Percentiles rank a stretch among this genome's conserved stretches.
phyloP scores from a whole-genome alignment of 1,140 invertebrate genomes.

The Dinoponera quadriceps region DNA sequence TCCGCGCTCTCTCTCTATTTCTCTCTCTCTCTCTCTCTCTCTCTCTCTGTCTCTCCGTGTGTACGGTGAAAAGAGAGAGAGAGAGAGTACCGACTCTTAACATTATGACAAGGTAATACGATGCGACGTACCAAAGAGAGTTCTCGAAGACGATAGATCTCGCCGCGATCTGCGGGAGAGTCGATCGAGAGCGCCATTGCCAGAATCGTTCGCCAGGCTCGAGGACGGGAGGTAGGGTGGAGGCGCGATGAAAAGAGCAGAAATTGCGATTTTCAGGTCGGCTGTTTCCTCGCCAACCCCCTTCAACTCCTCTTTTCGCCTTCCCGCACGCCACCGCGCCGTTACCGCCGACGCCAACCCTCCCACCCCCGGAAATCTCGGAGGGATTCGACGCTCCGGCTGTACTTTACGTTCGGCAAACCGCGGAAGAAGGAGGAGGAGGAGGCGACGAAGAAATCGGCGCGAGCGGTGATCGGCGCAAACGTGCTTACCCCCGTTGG shows the following conservation, averaged over 20 bases:
- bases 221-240: background rate
- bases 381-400: constrained; percentile 14
- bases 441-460: constrained; percentile 20
- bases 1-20: background rate
- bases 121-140: constrained; percentile 52
- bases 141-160: constrained; percentile 56
- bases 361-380: constrained; percentile 14
- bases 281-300: constrained; percentile 37
- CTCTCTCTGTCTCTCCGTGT: background rate
- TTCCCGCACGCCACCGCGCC: background rate
- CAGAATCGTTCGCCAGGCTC: background rate
- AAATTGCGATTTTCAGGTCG: constrained; percentile 66
- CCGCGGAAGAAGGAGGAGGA: background rate
- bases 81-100: constrained; percentile 56
- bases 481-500: background rate
- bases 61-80: background rate
- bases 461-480: constrained; percentile 24
- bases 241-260: constrained; percentile 37
- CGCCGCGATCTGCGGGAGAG: constrained; percentile 30
- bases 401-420: constrained; percentile 50
- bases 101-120: constrained; percentile 67
- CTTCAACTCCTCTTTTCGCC: background rate
- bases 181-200: constrained; percentile 46
- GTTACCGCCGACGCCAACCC: too few species aligned
- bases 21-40: constrained; percentile 5